Base-by-base conservation (phyloP, 1,140 invertebrate genomes). In the Drosophila bocki region DNA sequence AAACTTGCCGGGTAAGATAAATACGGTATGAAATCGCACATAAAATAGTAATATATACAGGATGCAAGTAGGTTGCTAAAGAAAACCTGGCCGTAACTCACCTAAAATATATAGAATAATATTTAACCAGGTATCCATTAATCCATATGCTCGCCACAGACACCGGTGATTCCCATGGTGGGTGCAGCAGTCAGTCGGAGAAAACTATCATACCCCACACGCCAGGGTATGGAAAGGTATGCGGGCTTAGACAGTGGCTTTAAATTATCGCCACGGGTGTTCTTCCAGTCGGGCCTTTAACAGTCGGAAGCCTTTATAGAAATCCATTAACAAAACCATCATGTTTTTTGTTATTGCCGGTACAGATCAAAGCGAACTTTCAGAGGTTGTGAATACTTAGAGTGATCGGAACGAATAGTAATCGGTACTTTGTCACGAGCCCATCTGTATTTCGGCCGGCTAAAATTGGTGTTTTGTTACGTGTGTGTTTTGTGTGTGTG, bases 271-370 rank as follows among this genome's bases (percentile, higher is more conserved):
- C 75, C 75, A 77, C 75, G 65, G 75, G 75, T 78, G 64, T 70
- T 78, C 65, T 29, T 41, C 33, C 53, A 78, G 77, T 54, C 75
- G 75, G 75, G 57, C 69, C 58, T 75, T 78, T 70, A 78, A 78
- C 75, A 78, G 75, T 78, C 68, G 58, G 65, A 78, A 57, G 67
- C 64, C 75, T 78, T 78, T 78, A 62, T 78, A 70, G 64, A 78
- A 78, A 78, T 78, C 75, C 75, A 78, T 78, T 71, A 78, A 78
- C 75, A 78, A 78, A 70, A 78, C 75, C 75, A 78, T 78, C 53
- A 70, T 78, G 64, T 44, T 78, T 78, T 78, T 78, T 78, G 58
- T 78, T 58, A 48, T 62, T 70, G 57, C 65, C 75, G 75, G 75
- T 22, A 17, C 22, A 78, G 57, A 78, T 78, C 75, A 78, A 78